phyloP scores from a whole-genome alignment of 1,140 invertebrate species.

The Ylistrum balloti region DNA sequence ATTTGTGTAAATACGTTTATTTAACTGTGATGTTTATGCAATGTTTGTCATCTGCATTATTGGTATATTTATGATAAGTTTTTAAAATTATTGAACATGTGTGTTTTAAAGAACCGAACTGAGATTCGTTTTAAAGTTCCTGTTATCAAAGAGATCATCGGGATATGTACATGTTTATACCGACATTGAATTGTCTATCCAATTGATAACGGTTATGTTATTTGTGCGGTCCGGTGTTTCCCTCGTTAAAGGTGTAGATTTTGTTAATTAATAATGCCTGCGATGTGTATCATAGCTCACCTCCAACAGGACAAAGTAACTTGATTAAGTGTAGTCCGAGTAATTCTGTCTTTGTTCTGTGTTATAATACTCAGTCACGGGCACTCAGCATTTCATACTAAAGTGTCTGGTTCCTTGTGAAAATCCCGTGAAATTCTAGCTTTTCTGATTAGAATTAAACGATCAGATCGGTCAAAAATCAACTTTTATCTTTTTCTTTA shows the following conservation, averaged over 20 bases:
- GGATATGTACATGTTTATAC: not conserved
- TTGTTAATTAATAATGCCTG: not conserved
- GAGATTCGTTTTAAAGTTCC: not conserved
- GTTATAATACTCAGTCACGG: not conserved
- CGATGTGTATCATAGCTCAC: not conserved
- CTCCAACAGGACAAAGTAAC: conserved; percentile 1
- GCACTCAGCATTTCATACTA: not conserved
- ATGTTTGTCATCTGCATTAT: not conserved
- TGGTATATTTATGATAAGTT: not conserved
- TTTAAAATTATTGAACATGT: not conserved
- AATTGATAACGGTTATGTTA: not conserved
- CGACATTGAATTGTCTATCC: not conserved
- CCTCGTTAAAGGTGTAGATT: not conserved
- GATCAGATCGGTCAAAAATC: no score
- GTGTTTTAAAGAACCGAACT: not conserved
- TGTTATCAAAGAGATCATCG: not conserved
- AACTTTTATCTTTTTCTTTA: no score
- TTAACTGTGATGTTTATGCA: not conserved
- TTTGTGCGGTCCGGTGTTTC: not conserved
- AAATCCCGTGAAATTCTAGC: not conserved
- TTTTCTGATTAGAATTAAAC: no score
- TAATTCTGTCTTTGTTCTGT: not conserved
- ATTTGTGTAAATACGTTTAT: not conserved
- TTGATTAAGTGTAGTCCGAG: not conserved
- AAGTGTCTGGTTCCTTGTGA: not conserved